These are phyloP conservation scores for Australoheros facetus DNA, from an alignment of 2,797 vertebrate genomes.

Conservation along the genomic window DNA sequence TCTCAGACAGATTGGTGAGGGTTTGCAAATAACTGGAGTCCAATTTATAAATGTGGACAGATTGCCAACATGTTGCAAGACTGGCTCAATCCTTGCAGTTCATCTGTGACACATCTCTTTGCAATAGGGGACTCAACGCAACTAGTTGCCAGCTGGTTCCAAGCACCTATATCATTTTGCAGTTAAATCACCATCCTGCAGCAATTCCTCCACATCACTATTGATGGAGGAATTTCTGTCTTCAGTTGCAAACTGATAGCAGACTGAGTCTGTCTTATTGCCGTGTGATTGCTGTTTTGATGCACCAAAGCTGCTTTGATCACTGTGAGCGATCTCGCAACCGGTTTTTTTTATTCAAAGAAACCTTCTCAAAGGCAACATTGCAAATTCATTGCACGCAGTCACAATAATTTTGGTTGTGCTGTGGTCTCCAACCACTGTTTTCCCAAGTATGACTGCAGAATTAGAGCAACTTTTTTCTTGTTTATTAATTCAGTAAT, in stretches of 20 bases:
- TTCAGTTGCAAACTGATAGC: too few species aligned
- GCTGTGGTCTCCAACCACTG: not conserved
- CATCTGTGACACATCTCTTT: not conserved
- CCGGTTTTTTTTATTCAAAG: not conserved
- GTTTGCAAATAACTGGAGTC: not conserved
- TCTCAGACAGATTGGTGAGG: not conserved
- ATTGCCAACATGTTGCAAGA: not conserved
- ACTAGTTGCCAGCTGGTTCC: not conserved
- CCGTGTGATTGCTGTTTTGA: not conserved
- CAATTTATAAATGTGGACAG: not conserved
- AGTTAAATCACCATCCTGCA: not conserved
- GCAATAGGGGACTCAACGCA: not conserved
- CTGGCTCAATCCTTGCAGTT: not conserved
- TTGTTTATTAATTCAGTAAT: not conserved
- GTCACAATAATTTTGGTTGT: not conserved
- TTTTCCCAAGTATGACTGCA: not conserved
- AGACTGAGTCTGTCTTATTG: not conserved
- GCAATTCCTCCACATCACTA: too few species aligned
- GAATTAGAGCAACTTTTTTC: too few species aligned
- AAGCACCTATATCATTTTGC: not conserved
- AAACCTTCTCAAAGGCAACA: not conserved
- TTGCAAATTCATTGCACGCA: not conserved
- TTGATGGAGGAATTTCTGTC: too few species aligned
- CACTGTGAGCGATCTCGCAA: not conserved
- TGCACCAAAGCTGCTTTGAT: not conserved